Conservation (phyloP, 2,888 invertebrate species). For the Boloria euphrosyne region DNA sequence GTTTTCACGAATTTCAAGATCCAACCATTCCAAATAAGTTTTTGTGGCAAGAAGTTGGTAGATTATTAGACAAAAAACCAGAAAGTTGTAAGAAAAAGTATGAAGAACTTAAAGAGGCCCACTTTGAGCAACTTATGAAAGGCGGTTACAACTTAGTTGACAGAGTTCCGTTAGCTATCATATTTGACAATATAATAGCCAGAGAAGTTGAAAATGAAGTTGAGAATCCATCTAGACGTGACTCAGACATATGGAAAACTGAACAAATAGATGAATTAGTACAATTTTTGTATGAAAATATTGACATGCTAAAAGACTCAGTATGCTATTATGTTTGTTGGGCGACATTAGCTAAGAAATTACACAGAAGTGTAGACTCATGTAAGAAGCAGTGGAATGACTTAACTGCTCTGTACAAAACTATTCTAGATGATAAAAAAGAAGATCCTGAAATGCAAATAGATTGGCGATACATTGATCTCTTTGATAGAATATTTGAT, state of each 20-base stretch:
- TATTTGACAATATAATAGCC: slow-evolving; percentile 67
- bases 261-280: slow-evolving; percentile 61
- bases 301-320: slow-evolving; percentile 66
- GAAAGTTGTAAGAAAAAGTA: slow-evolving; percentile 61
- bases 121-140: slow-evolving; percentile 55
- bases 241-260: slow-evolving; percentile 50
- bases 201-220: slow-evolving; percentile 58
- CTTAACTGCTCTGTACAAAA: slow-evolving; percentile 58
- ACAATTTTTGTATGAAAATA: slow-evolving; percentile 63
- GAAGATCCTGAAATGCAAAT: slow-evolving; percentile 71
- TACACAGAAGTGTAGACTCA: slow-evolving; percentile 47
- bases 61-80: slow-evolving; percentile 62
- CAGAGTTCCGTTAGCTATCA: slow-evolving; percentile 60
- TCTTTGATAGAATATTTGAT: slow-evolving; percentile 74
- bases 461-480: slow-evolving; percentile 72
- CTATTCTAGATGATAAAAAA: slow-evolving; percentile 66
- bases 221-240: slow-evolving; percentile 34
- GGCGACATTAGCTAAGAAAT: slow-evolving; percentile 55
- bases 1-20: slow-evolving; percentile 70
- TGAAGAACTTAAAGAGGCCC: slow-evolving; percentile 53
- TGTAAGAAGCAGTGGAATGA: slow-evolving; percentile 67
- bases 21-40: slow-evolving; percentile 67
- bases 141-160: slow-evolving; percentile 55
- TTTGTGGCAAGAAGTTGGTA: slow-evolving; percentile 71
- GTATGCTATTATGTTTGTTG: slow-evolving; percentile 69